phyloP scores from a whole-genome alignment of 2,113 vertebrate genomes.

The Mesitornis unicolor region DNA sequence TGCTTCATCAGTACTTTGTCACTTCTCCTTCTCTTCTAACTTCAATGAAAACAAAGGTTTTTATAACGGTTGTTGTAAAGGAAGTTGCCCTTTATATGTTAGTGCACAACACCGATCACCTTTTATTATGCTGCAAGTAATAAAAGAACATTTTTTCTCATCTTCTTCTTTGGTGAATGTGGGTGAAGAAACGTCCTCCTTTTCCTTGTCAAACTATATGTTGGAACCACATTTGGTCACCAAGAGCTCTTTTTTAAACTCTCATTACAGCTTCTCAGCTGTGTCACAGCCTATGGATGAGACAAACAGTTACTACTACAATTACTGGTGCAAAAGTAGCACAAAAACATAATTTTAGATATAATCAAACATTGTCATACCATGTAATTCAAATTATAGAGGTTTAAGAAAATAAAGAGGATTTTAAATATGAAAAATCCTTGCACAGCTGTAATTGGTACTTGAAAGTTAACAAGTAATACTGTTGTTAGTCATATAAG shows the following conservation, averaged over 20 bases:
- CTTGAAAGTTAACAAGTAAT: background rate
- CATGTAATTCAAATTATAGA: background rate
- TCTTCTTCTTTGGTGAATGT: background rate
- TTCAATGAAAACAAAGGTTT: background rate
- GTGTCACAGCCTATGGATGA: background rate
- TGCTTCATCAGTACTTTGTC: background rate
- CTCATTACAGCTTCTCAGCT: background rate
- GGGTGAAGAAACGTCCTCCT: background rate
- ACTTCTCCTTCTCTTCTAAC: background rate
- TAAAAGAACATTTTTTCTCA: background rate
- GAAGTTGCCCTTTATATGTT: background rate
- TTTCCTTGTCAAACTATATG: background rate
- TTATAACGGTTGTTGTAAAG: background rate
- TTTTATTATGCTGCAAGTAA: background rate
- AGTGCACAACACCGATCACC: fast-evolving
- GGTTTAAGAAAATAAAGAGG: background rate
- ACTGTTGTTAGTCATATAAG: background rate
- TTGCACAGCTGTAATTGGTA: background rate
- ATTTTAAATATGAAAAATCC: background rate
- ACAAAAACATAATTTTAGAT: background rate
- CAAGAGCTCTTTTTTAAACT: background rate
- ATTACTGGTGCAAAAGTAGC: background rate
- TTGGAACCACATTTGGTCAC: background rate
- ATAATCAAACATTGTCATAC: background rate
- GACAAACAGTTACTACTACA: background rate